Evolutionary conservation across 2,888 invertebrate genomes (phyloP), one percentile per base, ranked within the genome.

Genomic region (Sarcophaga carnaria): DNA sequence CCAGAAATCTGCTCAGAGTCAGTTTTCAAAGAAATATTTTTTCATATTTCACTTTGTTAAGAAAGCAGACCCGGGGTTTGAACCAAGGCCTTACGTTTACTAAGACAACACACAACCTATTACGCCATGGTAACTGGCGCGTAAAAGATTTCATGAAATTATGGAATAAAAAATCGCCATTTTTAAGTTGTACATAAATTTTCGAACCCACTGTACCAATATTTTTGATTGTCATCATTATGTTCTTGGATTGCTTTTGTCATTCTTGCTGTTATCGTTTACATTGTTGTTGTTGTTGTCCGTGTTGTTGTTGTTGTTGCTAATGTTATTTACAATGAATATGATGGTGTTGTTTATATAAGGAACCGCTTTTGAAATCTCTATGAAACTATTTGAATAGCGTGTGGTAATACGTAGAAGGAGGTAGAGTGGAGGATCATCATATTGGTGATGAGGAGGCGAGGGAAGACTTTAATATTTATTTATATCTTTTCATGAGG

Each of bases 271-370:
- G 22, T 54, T 54, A 54, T 17, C 17, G 54, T 54, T 54, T 54
- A 14, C 17, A 17, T 17, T 17, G 54, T 17, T 71, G 22, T 27
- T 66, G 63, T 60, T 75, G 64, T 27, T 70, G 80, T 17, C 45
- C 3, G 17, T 86, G 63, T 27, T n/a, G 37, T 17, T 63, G 20
- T 17, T 64, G 37, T 4, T 76, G 54, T 22, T 71, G 60, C n/a
- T 77, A 37, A 67, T 74, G 49, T 71, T 80, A 37, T 72, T 77
- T 63, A 74, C 74, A 79, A 71, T 70, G 12, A 82, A 82, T 81
- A 84, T 76, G 87, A 76, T 84, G 87, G 84, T 87, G 87, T 84
- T 87, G 87, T 82, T 87, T 87, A 87, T 84, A 87, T 87, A 87
- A 87, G 87, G 87, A 84, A 80, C 87, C 87, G 87, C 87, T 87